Percentiles rank a stretch among this genome's conserved stretches.
Evolutionary conservation across 92 coral and sea anemone genomes (phyloP).

Genomic region (Parazoanthus swiftii): DNA sequence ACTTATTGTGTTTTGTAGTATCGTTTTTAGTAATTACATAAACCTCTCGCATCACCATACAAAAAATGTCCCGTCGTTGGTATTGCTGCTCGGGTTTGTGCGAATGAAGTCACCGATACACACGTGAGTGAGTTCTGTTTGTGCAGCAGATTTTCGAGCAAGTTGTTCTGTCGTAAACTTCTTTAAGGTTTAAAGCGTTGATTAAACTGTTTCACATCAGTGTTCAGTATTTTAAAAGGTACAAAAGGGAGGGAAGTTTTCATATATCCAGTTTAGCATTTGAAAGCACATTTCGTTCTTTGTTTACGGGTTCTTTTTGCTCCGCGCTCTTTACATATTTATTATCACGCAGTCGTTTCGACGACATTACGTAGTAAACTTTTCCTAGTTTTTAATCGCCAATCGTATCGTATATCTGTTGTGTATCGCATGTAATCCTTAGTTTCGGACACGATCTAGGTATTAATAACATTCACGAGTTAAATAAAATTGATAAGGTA

Average conservation of each 20-base stretch:
- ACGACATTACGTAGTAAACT: background rate
- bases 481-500: background rate
- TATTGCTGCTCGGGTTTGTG: background rate
- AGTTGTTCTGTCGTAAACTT: background rate
- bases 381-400: background rate
- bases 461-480: background rate
- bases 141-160: constrained; percentile 8
- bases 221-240: background rate
- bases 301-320: background rate
- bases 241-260: background rate
- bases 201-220: background rate
- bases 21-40: constrained; percentile 3
- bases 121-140: constrained; percentile 1
- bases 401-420: background rate
- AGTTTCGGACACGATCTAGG: background rate
- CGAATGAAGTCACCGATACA: background rate
- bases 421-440: background rate
- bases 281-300: background rate
- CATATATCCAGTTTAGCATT: background rate
- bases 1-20: background rate
- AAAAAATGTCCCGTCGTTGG: background rate
- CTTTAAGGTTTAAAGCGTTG: background rate
- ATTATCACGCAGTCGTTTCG: background rate
- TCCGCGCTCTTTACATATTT: background rate
- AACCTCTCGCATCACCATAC: background rate